A percentile compares a stretch with the other conserved stretches of the same genome.
Evolutionary conservation across 2,888 invertebrate genomes (phyloP).

Genomic region (Machimus rusticus): DNA sequence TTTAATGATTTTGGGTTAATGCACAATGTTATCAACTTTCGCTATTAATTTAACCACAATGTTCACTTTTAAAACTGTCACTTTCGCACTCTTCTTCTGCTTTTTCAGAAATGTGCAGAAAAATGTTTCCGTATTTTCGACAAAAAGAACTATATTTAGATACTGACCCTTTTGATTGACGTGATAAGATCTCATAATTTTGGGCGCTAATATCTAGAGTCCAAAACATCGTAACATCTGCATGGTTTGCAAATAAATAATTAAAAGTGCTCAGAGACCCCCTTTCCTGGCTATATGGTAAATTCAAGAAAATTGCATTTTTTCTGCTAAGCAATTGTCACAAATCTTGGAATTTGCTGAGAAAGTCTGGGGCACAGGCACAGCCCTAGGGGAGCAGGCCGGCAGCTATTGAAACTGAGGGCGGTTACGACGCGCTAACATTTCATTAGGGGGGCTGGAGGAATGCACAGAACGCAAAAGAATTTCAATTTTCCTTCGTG

Average conservation of each 20-base stretch:
- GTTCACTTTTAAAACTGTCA: no score
- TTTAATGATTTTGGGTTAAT: no score
- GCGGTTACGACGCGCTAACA: neutral
- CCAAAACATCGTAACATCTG: neutral
- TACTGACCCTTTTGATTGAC: neutral
- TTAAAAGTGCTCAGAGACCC: neutral
- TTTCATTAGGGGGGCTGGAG: neutral
- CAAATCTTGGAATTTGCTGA: neutral
- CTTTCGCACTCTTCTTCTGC: no score
- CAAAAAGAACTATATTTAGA: no score
- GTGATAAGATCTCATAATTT: neutral
- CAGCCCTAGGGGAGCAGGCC: neutral
- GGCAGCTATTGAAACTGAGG: neutral
- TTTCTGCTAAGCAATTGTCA: neutral
- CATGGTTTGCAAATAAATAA: neutral
- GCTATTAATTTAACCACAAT: no score
- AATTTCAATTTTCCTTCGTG: constrained; percentile 15
- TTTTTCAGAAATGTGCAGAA: no score
- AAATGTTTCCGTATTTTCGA: no score
- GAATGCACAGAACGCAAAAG: neutral
- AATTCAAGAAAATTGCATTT: neutral
- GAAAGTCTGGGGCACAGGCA: neutral
- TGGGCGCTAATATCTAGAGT: neutral
- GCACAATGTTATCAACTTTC: no score
- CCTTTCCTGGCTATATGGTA: neutral